These are phyloP conservation scores for Philereme transversata DNA, from an alignment of 2,888 invertebrate species.

Conservation along the genomic window DNA sequence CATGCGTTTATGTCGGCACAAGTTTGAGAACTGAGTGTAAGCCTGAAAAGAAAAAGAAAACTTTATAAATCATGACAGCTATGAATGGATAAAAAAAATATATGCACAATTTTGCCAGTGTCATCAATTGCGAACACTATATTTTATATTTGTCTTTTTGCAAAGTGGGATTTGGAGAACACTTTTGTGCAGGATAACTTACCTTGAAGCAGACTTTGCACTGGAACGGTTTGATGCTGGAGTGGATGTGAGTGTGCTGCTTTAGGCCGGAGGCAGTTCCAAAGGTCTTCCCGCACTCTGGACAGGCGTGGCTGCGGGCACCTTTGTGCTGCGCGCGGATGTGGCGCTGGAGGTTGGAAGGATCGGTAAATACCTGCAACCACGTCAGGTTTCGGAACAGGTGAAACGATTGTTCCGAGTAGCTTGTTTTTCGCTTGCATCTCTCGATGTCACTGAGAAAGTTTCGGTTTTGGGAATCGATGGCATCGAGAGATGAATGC, in stretches of 20 bases:
- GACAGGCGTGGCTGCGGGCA: slow-evolving; percentile 97
- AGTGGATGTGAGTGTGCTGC: slow-evolving; percentile 99
- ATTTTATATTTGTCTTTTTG: too few species aligned
- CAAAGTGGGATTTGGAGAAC: too few species aligned
- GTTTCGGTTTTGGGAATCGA: background rate
- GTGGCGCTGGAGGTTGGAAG: slow-evolving; percentile 98
- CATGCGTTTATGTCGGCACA: slow-evolving; percentile 99
- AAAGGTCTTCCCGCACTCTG: slow-evolving; percentile 99
- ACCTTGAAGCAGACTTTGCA: slow-evolving; percentile 98
- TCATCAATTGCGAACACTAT: too few species aligned
- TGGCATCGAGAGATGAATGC: slow-evolving; percentile 10
- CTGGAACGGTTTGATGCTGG: slow-evolving; percentile 98
- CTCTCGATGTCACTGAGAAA: slow-evolving; percentile 4
- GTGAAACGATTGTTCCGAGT: slow-evolving; percentile 46
- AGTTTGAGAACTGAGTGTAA: slow-evolving; percentile 99
- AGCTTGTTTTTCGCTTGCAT: slow-evolving; percentile 13
- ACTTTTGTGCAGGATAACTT: slow-evolving; percentile 36
- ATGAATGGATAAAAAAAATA: too few species aligned
- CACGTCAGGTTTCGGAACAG: slow-evolving; percentile 79
- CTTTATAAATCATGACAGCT: too few species aligned
- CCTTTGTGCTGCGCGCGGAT: slow-evolving; percentile 98
- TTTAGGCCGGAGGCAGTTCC: slow-evolving; percentile 98
- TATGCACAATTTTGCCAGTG: too few species aligned
- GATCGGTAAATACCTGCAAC: slow-evolving; percentile 96
- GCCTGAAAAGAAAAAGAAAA: slow-evolving; percentile 83